Conservation (phyloP, 1,140 invertebrate genomes). For the Lordiphosa stackelbergi region DNA sequence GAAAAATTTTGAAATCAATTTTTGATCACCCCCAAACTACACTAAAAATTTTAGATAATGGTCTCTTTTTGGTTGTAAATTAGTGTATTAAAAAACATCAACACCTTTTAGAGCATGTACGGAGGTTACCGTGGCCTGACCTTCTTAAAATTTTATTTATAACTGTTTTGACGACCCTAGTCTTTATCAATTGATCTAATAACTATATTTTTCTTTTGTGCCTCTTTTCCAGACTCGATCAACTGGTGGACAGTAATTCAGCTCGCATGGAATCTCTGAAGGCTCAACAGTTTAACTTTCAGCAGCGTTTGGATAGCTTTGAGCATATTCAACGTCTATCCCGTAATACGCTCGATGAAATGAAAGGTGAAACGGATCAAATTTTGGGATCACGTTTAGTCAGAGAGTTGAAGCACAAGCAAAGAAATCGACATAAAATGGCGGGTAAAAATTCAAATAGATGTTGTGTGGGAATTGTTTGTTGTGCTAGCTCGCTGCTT, state of each 20-base stretch:
- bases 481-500: conserved; percentile 14
- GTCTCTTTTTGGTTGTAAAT: too few species aligned
- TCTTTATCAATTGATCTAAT: too few species aligned
- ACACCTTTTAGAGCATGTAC: too few species aligned
- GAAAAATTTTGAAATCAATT: too few species aligned
- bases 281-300: conserved; percentile 58
- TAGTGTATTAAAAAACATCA: too few species aligned
- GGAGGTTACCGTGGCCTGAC: too few species aligned
- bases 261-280: conserved; percentile 63
- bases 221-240: conserved; percentile 35
- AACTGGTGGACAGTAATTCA: conserved; percentile 41
- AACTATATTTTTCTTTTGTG: too few species aligned
- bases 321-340: conserved; percentile 61
- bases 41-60: too few species aligned
- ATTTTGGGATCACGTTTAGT: conserved; percentile 29
- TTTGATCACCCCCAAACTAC: too few species aligned
- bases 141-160: too few species aligned
- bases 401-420: conserved; percentile 43
- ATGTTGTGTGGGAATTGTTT: conserved; percentile 16
- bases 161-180: too few species aligned
- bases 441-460: conserved; percentile 33
- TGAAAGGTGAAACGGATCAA: conserved; percentile 68
- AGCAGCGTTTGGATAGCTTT: conserved; percentile 54
- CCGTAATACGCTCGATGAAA: conserved; percentile 51
- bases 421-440: conserved; percentile 44